These are phyloP conservation scores for Acanthisitta chloris DNA, from an alignment of 2,113 vertebrate species.

Conservation along the genomic window DNA sequence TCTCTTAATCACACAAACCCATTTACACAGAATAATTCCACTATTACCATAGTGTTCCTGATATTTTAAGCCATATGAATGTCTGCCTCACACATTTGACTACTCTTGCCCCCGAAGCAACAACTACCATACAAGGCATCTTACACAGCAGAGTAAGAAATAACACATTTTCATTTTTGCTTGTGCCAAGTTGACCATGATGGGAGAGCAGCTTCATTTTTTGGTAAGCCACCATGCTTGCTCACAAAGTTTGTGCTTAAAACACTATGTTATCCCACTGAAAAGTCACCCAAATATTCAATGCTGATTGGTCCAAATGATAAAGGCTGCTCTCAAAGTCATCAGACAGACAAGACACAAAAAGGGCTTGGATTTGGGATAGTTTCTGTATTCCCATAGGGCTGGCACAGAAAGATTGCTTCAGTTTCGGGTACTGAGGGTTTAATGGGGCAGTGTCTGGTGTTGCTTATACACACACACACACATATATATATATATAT, in stretches of 20 bases:
- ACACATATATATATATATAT: neutral
- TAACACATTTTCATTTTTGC: neutral
- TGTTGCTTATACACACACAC: neutral
- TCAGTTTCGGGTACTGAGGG: neutral
- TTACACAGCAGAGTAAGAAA: neutral
- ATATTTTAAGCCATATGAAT: neutral
- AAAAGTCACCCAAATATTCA: neutral
- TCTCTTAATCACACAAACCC: neutral
- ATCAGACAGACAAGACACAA: neutral
- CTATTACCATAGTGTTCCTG: neutral
- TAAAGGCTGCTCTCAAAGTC: neutral
- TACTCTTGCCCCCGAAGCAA: neutral
- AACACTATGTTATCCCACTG: neutral
- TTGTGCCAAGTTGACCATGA: neutral
- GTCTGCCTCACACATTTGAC: neutral
- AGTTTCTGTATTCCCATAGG: neutral
- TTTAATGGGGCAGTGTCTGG: neutral
- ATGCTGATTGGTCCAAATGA: neutral
- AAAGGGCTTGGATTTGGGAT: neutral
- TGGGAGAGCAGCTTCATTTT: neutral
- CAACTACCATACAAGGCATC: neutral
- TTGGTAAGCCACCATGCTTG: neutral
- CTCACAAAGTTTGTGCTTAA: neutral
- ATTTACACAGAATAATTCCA: neutral
- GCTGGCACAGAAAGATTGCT: neutral